Base-by-base conservation (phyloP, 2,797 vertebrate species). In the Chanos chanos region DNA sequence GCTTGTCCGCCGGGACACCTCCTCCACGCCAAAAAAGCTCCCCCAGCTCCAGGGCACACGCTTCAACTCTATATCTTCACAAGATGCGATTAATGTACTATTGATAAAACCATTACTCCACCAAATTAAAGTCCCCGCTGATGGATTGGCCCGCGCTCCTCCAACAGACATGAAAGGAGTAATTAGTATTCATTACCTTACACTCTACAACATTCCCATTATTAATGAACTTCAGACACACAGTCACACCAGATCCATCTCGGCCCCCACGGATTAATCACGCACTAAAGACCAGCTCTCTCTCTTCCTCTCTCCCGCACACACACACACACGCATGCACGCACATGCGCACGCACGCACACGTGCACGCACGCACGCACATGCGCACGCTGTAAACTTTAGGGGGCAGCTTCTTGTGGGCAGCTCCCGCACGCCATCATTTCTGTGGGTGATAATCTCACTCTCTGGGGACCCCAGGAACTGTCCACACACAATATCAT, bases 181-280 rank as follows among this genome's bases (percentile, higher is more conserved):
- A 99, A 99, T 99, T 98, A 97, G 95, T 98, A 98, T 98, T 97
- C 96, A 98, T 99, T 97, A 94, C 94, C 95, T 95, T 91, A 93
- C 94, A 96, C 94, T 93, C 92, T 91, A 88, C 91, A 98, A 98
- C 94, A 94, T 93, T 96, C 94, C 94, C 98, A 93, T 98, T 99
- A 96, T 98, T 99, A 97, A 98, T 98, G 94, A 97, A 99, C 93
- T 98, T 96, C 93, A 96, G 90, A 89, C 90, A 89, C 90, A 89
- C 87, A 91, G 89, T 89, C 86, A 77, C 71, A 90, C 85, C 85
- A 72, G 92, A 98, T 98, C 92, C 94, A 96, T 97, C 94, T 98
- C 81, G 85, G 90, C 85, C 80, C 83, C 79, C 81, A 86, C 82
- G 88, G 88, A 92, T 93, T 92, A 93, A 94, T 92, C 89, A 91